Conservation (phyloP, 2,113 vertebrate genomes). For the Notarius quadriscutis region DNA sequence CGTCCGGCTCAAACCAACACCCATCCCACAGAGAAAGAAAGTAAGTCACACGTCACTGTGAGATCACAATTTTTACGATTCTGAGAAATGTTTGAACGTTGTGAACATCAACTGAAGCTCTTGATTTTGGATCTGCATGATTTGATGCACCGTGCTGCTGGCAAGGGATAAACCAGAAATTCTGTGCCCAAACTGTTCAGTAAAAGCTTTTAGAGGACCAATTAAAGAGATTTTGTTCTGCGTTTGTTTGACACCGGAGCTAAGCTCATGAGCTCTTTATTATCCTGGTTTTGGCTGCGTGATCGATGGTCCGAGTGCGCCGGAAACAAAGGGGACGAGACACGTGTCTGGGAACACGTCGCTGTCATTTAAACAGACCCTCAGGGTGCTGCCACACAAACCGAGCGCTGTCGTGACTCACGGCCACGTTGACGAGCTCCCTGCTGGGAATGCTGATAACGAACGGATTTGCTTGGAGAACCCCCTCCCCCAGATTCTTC, state of each 20-base stretch:
- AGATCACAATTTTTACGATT: no score
- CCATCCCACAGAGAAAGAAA: no score
- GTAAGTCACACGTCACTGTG: no score
- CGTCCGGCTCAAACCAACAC: no score
- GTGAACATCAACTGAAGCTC: not conserved
- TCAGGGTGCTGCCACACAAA: slow-evolving; percentile 27
- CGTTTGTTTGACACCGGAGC: not conserved
- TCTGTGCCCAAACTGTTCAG: not conserved
- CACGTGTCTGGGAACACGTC: slow-evolving; percentile 26
- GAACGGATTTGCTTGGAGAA: not conserved
- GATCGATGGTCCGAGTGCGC: not conserved
- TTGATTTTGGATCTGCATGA: not conserved
- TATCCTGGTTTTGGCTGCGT: not conserved
- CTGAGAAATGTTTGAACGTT: no score
- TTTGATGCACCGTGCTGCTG: no score
- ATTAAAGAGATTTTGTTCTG: not conserved
- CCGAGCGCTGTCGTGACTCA: slow-evolving; percentile 1
- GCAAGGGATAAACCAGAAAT: not conserved
- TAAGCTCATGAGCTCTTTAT: not conserved
- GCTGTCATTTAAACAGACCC: slow-evolving; percentile 33
- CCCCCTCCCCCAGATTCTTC: not conserved
- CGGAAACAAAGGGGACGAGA: slow-evolving; percentile 22
- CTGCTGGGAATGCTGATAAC: not conserved
- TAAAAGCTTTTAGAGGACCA: not conserved
- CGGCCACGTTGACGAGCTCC: not conserved